Evolutionary conservation across 2,797 vertebrate species (phyloP), one percentile per base, ranked within the genome.

Genomic region (Catostomus latipinnis): DNA sequence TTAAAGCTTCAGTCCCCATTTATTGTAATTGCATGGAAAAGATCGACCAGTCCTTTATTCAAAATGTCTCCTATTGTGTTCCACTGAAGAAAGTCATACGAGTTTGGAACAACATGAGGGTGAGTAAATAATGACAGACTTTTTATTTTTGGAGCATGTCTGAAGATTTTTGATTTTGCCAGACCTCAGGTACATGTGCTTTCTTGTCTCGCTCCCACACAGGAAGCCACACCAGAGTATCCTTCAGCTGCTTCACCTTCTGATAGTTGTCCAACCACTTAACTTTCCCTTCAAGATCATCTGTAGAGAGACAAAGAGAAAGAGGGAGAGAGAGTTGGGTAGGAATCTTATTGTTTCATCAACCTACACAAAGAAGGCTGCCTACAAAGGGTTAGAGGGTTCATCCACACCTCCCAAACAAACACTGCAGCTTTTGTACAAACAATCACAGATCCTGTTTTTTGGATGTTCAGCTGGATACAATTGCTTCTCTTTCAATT

Each of bases 241-340:
- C 96, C 72, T 96, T 94, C 73, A 97, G 88, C 89, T 94, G 94
- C 71, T 95, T 95, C 84, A 95, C 93, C 86, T 96, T 98, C 92
- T 97, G 96, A 85, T 96, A 97, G 88, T 95, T 97, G 83, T 98
- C 96, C 89, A 98, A 81, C 96, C 96, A 97, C 83, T 98, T 98
- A 66, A 97, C 97, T 89, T 97, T 97, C 58, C 96, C 96, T 90
- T 99, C 96, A 81, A 98, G 94, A 87, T 96, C 95, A 84, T 95
- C 96, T 97, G 85, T 53, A 93, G 22, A 81, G 65, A 88, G 6
- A 88, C 7, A 80, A 8, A 80, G 6, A 58, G 12, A 60, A 6
- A 79, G 18, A 69, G 58, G 50, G 13, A 80, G 75, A 88, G 9
- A 88, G 49, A 79, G 48, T 34, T 34, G 34, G 34, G 34, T 34